Conservation (phyloP, 2,888 invertebrate species). For the Drosophila eohydei region DNA sequence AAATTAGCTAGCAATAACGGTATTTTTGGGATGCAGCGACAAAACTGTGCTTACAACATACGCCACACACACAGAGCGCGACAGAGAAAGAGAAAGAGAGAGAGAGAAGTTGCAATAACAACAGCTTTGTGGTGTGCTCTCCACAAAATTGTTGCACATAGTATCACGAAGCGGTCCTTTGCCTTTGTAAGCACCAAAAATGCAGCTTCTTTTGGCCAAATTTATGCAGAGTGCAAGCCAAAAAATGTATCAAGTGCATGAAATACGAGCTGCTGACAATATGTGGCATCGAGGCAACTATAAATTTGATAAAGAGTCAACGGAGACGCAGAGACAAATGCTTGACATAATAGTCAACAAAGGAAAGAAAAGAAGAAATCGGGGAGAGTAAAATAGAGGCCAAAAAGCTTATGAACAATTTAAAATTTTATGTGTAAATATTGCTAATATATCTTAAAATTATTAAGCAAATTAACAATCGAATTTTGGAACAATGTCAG, state of each 20-base stretch:
- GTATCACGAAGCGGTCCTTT: conserved; percentile 37
- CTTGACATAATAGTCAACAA: conserved; percentile 8
- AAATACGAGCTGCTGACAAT: conserved; percentile 27
- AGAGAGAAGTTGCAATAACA: not conserved
- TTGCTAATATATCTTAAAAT: no score
- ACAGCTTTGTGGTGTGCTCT: conserved; percentile 40
- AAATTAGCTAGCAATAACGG: conserved; percentile 74
- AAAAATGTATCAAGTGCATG: conserved; percentile 40
- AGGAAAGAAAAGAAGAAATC: not conserved
- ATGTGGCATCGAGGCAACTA: conserved; percentile 21
- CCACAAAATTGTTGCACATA: conserved; percentile 62
- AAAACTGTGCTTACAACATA: conserved; percentile 53
- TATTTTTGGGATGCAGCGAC: conserved; percentile 63
- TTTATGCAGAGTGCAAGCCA: conserved; percentile 43
- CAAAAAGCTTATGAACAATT: not conserved
- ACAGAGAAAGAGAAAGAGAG: not conserved
- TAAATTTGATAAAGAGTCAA: conserved; percentile 27
- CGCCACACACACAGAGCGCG: conserved; percentile 3
- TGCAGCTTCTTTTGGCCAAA: conserved; percentile 22
- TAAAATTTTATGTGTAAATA: no score
- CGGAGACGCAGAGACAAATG: conserved; percentile 24
- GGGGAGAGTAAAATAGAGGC: no score
- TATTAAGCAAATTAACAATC: no score
- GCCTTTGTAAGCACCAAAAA: conserved; percentile 43
- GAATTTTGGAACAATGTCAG: no score